Percentiles rank a stretch among this genome's conserved stretches.
phyloP scores from a whole-genome alignment of 2,888 invertebrate genomes.

The Choristoneura rosaceana region DNA sequence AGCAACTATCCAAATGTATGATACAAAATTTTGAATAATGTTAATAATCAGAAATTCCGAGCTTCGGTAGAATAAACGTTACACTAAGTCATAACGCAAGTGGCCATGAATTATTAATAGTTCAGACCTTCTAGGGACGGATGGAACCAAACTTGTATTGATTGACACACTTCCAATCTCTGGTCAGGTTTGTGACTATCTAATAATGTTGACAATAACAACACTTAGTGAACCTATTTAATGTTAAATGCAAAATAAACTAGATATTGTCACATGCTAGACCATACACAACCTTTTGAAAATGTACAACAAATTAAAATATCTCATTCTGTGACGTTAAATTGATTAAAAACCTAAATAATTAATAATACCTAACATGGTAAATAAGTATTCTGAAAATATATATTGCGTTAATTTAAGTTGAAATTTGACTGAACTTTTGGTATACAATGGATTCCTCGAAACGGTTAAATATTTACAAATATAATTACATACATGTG shows the following conservation, averaged over 20 bases:
- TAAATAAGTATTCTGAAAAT: conserved; percentile 63
- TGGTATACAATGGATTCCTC: conserved; percentile 61
- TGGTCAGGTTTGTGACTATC: conserved; percentile 33
- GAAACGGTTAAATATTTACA: conserved; percentile 67
- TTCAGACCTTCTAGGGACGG: conserved; percentile 71
- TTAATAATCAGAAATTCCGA: background rate
- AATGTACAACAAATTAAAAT: conserved; percentile 52
- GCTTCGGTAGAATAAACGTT: background rate
- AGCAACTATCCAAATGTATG: background rate
- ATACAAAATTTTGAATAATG: conserved; percentile 9
- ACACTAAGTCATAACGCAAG: conserved; percentile 27
- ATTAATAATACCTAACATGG: conserved; percentile 55
- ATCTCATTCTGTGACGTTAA: conserved; percentile 42
- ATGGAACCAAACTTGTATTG: conserved; percentile 65
- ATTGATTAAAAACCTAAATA: conserved; percentile 51
- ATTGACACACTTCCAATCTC: conserved; percentile 52
- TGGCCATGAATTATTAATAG: conserved; percentile 31
- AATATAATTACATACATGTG: conserved; percentile 49
- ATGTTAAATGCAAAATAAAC: conserved; percentile 69
- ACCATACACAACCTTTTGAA: conserved; percentile 69
- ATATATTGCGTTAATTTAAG: conserved; percentile 48
- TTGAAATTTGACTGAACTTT: conserved; percentile 62
- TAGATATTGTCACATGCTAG: conserved; percentile 61
- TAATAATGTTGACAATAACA: conserved; percentile 8
- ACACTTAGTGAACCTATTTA: conserved; percentile 42